These are phyloP conservation scores for Gandaritis pyraliata DNA, from an alignment of 2,888 invertebrate genomes.

Conservation along the genomic window DNA sequence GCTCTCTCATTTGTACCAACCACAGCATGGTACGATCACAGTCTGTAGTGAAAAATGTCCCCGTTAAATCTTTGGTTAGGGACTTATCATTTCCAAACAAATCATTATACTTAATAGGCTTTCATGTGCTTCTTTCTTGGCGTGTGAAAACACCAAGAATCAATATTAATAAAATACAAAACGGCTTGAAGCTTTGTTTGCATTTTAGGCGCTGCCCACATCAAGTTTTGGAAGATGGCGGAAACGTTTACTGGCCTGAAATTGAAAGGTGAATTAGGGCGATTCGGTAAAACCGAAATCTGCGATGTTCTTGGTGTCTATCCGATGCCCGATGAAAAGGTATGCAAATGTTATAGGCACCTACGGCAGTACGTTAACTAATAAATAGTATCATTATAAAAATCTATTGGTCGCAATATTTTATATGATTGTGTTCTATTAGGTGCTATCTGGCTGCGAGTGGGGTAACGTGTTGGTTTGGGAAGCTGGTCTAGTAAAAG, in stretches of 20 bases:
- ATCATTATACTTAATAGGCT: no score
- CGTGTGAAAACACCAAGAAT: no score
- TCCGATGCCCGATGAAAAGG: conserved; percentile 95
- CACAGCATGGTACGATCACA: not conserved
- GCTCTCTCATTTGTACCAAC: no score
- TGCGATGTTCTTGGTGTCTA: conserved; percentile 94
- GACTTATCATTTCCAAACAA: not conserved
- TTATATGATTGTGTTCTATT: conserved; percentile 3
- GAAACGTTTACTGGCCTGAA: conserved; percentile 96
- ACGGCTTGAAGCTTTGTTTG: no score
- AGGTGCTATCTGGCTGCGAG: conserved; percentile 93
- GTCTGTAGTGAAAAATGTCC: not conserved
- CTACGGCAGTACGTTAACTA: not conserved
- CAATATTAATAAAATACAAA: no score
- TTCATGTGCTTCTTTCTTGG: no score
- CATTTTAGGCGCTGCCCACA: conserved; percentile 87
- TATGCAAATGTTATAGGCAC: conserved; percentile 48
- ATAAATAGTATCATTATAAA: no score
- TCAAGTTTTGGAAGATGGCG: conserved; percentile 97
- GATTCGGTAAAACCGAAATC: conserved; percentile 96
- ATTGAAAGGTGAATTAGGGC: conserved; percentile 93
- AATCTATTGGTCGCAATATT: no score
- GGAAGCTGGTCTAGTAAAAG: conserved; percentile 95
- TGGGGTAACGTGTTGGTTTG: conserved; percentile 97
- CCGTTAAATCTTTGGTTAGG: not conserved